Conservation (phyloP, 2,797 vertebrate genomes). For the Squalus acanthias region DNA sequence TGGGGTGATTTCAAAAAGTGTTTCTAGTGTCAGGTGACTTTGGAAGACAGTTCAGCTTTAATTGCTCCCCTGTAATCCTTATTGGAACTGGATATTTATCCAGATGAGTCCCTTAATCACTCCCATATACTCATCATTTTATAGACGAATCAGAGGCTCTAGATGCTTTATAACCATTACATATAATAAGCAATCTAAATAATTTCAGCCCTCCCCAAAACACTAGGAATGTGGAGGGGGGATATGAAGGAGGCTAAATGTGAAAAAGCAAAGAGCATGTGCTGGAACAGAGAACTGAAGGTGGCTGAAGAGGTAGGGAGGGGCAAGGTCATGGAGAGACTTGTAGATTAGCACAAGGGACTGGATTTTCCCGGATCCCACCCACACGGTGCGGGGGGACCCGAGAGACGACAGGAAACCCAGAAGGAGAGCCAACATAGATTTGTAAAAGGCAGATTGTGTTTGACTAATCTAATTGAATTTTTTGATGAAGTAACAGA, state of each 20-base stretch:
- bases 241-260: not conserved
- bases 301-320: not conserved
- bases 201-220: not conserved
- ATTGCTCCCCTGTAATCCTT: not conserved
- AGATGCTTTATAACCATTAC: not conserved
- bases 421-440: too few relatives aligned
- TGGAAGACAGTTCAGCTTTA: not conserved
- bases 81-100: not conserved
- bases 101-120: not conserved
- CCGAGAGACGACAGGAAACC: too few relatives aligned
- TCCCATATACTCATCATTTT: not conserved
- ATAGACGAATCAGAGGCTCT: not conserved
- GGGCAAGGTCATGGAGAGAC: not conserved
- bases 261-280: not conserved
- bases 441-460: too few relatives aligned
- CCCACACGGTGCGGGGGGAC: too few relatives aligned
- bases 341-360: not conserved
- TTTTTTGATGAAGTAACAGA: too few relatives aligned
- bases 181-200: not conserved
- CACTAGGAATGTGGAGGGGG: not conserved
- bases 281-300: not conserved
- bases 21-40: not conserved
- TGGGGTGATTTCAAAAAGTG: not conserved
- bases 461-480: too few relatives aligned
- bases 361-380: too few relatives aligned